Conservation (phyloP, 2,797 vertebrate genomes). For the Harpagifer antarcticus region DNA sequence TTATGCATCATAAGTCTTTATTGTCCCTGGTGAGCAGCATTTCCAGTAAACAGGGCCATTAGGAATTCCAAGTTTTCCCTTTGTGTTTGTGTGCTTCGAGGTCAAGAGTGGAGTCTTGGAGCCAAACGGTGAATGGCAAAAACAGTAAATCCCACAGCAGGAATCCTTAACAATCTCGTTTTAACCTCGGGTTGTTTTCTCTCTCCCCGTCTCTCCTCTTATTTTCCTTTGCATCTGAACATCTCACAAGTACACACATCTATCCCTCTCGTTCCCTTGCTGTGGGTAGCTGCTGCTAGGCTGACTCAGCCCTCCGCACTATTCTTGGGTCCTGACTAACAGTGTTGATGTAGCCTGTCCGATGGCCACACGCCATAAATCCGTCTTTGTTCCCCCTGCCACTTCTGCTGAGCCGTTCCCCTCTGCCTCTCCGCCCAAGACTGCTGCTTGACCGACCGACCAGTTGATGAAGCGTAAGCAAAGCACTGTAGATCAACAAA, state of each 20-base stretch:
- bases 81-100: constrained; percentile 69
- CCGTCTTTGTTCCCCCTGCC: constrained; percentile 76
- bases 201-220: constrained; percentile 49
- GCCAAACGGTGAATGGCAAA: constrained; percentile 74
- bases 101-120: constrained; percentile 74
- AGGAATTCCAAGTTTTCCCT: constrained; percentile 60
- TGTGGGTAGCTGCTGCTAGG: constrained; percentile 77
- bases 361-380: constrained; percentile 76
- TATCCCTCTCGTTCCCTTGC: constrained; percentile 57
- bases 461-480: constrained; percentile 73
- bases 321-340: constrained; percentile 80
- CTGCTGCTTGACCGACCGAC: constrained; percentile 64
- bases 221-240: constrained; percentile 65
- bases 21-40: constrained; percentile 77
- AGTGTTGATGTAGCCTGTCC: constrained; percentile 81
- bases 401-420: constrained; percentile 69
- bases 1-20: constrained; percentile 82
- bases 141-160: constrained; percentile 75
- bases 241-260: constrained; percentile 65
- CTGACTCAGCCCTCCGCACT: constrained; percentile 84
- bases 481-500: constrained; percentile 75
- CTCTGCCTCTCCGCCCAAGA: constrained; percentile 65
- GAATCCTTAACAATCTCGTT: constrained; percentile 69
- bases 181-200: constrained; percentile 74
- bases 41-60: constrained; percentile 85